phyloP scores from a whole-genome alignment of 2,888 invertebrate genomes.

The Hydraecia micacea region DNA sequence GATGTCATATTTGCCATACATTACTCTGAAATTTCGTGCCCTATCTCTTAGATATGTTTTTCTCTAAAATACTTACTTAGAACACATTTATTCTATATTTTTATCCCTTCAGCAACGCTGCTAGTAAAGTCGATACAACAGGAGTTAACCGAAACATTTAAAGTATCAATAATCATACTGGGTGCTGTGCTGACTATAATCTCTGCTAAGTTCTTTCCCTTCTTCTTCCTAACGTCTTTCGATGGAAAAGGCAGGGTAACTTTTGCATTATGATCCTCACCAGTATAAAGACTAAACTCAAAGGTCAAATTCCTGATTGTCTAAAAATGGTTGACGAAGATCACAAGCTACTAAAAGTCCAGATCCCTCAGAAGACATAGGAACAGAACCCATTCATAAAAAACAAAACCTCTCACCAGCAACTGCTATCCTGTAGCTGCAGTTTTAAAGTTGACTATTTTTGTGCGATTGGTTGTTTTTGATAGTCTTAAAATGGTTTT shows the following conservation, averaged over 20 bases:
- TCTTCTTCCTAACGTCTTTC: too few relatives aligned
- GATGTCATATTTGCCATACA: constrained; percentile 22
- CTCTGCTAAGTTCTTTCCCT: not conserved
- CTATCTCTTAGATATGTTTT: not conserved
- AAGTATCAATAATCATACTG: not conserved
- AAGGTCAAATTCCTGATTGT: not conserved
- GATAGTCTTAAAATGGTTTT: too few relatives aligned
- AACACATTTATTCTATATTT: not conserved
- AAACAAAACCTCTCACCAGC: constrained; percentile 3
- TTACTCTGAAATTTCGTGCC: constrained; percentile 15
- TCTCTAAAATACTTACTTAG: not conserved
- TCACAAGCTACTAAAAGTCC: not conserved
- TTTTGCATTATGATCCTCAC: not conserved
- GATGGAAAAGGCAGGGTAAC: not conserved
- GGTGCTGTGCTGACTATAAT: not conserved
- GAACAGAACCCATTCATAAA: constrained; percentile 13
- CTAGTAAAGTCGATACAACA: too few relatives aligned
- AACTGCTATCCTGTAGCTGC: too few relatives aligned
- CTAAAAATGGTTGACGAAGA: not conserved
- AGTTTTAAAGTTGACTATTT: too few relatives aligned
- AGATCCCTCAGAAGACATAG: not conserved
- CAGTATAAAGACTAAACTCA: not conserved
- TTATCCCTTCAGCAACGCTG: not conserved
- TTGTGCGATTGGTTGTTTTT: too few relatives aligned
- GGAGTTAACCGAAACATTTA: not conserved